Evolutionary conservation across 2,888 invertebrate species (phyloP).

Genomic region (Drosophila nigritarsus): DNA sequence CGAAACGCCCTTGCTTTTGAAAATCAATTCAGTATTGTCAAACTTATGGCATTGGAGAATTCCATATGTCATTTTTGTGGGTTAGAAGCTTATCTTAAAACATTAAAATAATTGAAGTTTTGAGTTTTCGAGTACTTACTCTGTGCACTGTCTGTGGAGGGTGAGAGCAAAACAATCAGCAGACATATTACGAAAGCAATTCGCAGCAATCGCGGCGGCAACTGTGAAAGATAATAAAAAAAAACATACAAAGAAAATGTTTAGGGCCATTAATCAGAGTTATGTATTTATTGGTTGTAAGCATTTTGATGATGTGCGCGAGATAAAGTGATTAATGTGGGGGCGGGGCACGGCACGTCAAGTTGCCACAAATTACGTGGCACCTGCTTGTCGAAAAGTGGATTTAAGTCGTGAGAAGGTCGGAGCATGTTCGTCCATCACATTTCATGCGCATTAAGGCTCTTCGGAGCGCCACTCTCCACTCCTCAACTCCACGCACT

Average conservation of each 20-base stretch:
- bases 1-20: slow-evolving; percentile 1
- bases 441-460: slow-evolving; percentile 7
- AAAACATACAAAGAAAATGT: slow-evolving; percentile 36
- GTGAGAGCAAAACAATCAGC: slow-evolving; percentile 86
- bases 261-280: slow-evolving; percentile 58
- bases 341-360: slow-evolving; percentile 67
- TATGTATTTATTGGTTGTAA: slow-evolving; percentile 18
- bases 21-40: background rate
- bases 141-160: slow-evolving; percentile 86
- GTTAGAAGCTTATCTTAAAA: background rate
- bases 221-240: slow-evolving; percentile 85
- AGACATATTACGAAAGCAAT: slow-evolving; percentile 86
- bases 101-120: background rate
- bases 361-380: slow-evolving; percentile 75
- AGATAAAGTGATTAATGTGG: slow-evolving; percentile 58
- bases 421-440: slow-evolving; percentile 36
- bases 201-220: slow-evolving; percentile 87
- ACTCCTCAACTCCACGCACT: background rate
- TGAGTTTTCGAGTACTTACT: slow-evolving; percentile 85
- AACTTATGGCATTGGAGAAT: background rate
- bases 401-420: slow-evolving; percentile 59
- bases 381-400: slow-evolving; percentile 60
- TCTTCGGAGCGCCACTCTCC: slow-evolving; percentile 37
- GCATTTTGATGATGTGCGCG: slow-evolving; percentile 43
- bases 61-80: background rate